Base-by-base conservation (phyloP, 2,113 vertebrate species). In the Gorsachius goisagi region DNA sequence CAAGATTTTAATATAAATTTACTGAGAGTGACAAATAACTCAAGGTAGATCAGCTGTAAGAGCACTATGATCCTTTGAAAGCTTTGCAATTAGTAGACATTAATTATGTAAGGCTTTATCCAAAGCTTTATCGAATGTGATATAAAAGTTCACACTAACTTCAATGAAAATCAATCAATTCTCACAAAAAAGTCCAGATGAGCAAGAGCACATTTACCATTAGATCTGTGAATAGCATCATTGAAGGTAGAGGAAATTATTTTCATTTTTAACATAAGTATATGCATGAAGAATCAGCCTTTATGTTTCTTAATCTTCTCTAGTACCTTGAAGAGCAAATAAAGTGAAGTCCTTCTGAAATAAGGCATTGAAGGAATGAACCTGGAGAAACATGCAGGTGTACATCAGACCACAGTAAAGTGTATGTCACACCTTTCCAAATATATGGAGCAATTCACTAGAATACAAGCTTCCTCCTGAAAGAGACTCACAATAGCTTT, bases 371-470 rank as follows among this genome's bases (percentile, higher is more conserved):
- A 64, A 30, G 33, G 21, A 71, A 72, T 20, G 30, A 47, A 58
- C 19, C 18, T 62, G 32, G 23, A 59, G 32, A 63, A 86, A 84
- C 13, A 22, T 15, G 3, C 33, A 73, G 13, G 13, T 28, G 33
- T 47, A 18, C 22, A 30, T 50, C 35, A 72, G 56, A 78, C 14
- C 16, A 26, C 14, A 8, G 23, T 37, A 63, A 41, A 63, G 27
- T 0, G 0, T 11, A 1, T 24, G 12, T 41, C 21, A 7, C 11
- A 56, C 11, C 33, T 89, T 9, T 2, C 5, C 12, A 37, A 60
- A 49, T 28, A 19, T 3, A 28, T 7, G 28, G 49, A 62, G 12
- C 23, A 41, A 60, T 41, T 64, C 41, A 22, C 39, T 15, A 26
- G 47, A 62, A 62, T n/a, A 15, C 39, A 64, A 5, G 16, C 19